Percentiles rank a stretch among this genome's conserved stretches.
Conservation (phyloP, 2,797 vertebrate species). For the Manis crassicaudata region DNA sequence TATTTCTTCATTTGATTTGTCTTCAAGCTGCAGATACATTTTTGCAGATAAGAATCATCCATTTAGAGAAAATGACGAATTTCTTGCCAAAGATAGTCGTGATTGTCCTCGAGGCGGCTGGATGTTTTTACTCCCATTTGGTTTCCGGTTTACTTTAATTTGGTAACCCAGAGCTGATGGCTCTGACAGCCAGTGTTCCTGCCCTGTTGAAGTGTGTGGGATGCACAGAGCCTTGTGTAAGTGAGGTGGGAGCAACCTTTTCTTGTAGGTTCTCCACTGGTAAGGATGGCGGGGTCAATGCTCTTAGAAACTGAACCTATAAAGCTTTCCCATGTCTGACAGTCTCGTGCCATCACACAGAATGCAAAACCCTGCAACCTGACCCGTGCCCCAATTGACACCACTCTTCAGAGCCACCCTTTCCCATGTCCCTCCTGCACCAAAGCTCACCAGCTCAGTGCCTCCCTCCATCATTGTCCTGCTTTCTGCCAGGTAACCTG, state of each 20-base stretch:
- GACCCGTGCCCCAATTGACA: accelerated
- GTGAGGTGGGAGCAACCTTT: background rate
- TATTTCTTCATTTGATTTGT: constrained; percentile 48
- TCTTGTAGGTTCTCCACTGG: background rate
- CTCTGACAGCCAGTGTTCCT: background rate
- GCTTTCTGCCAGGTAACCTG: background rate
- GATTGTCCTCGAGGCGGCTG: background rate
- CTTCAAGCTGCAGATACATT: background rate
- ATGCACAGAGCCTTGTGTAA: accelerated
- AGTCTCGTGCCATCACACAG: accelerated
- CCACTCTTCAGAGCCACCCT: background rate
- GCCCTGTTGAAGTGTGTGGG: background rate
- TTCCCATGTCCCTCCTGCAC: background rate
- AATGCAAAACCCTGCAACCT: background rate
- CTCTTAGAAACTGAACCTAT: background rate
- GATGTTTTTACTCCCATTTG: background rate
- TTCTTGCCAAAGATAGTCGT: background rate
- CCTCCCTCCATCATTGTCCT: background rate
- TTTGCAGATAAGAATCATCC: constrained; percentile 31
- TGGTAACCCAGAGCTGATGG: accelerated
- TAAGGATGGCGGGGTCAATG: background rate
- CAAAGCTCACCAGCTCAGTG: background rate
- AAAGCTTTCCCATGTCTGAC: background rate
- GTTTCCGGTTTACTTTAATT: background rate
- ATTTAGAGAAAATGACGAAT: constrained; percentile 43